Evolutionary conservation across 2,797 vertebrate genomes (phyloP), one percentile per base, ranked within the genome.

Genomic region (Coilia nasus): DNA sequence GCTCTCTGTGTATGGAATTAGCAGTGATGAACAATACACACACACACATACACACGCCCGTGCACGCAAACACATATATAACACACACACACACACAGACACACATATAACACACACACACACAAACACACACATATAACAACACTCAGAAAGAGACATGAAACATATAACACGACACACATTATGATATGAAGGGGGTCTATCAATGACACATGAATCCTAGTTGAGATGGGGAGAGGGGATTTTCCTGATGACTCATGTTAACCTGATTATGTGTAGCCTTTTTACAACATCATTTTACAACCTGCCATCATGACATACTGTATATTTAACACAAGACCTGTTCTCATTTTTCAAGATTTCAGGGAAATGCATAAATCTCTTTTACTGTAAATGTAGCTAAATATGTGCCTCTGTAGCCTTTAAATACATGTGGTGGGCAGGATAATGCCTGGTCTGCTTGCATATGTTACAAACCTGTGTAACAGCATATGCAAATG

Each of bases 1-100:
- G 94, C 94, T 93, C 93, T 97, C 97, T 97, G 96, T 91, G 94
- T 92, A 91, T 94, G 93, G 87, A 88, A 81, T 84, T 44, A 83
- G 86, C 85, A 88, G 89, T 92, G 64, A 92, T 90, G 88, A 94
- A 94, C 88, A 90, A 83, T 87, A 57, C 46, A 83, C 83, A 90
- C n/a, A 92, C 81, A 90, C 87, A 87, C 88, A 87, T 85, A 85
- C 44, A 88, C 82, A 90, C 56, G 82, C 14, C 35, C 83, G 89
- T 84, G 89, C 50, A 86, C 31, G 44, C 31, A 80, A 41, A 54
- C 35, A 44, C 23, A 44, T 56, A 6, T 12, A 60, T 54, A 67
- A 87, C 81, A 87, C 86, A 81, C 62, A 85, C 57, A 86, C 31
- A 67, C 57, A 81, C 54, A 56, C 23, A 44, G 15, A 44, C 71